Percentiles rank a stretch among this genome's conserved stretches.
phyloP scores from a whole-genome alignment of 2,113 vertebrate species.

The Colossoma macropomum region DNA sequence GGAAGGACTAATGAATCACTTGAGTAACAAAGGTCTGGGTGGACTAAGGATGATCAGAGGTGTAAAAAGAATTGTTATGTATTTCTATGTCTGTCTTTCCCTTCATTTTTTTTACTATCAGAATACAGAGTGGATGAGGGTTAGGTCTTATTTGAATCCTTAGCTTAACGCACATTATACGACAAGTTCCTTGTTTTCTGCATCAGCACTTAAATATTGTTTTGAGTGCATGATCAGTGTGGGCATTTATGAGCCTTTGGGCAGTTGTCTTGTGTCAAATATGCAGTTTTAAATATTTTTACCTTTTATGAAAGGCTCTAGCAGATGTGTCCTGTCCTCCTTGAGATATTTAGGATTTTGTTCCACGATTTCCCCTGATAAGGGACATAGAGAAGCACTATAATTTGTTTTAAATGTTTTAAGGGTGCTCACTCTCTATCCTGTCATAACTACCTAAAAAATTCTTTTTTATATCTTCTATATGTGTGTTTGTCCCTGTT shows the following conservation, averaged over 20 bases:
- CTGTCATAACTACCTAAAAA: background rate
- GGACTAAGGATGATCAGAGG: background rate
- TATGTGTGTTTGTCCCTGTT: background rate
- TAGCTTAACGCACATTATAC: background rate
- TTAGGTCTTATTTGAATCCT: background rate
- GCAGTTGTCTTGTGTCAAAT: background rate
- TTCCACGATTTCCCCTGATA: background rate
- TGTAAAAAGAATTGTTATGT: background rate
- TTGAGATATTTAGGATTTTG: background rate
- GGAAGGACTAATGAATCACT: background rate
- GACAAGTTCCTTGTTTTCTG: background rate
- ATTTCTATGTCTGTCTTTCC: background rate
- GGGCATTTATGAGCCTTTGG: background rate
- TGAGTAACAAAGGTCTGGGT: background rate
- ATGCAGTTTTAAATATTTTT: background rate
- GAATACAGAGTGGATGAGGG: background rate
- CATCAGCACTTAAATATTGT: background rate
- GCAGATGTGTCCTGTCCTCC: background rate
- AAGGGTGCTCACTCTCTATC: background rate
- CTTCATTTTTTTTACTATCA: constrained; percentile 9
- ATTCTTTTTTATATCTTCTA: background rate
- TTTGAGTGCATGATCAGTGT: background rate
- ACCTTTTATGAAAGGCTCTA: background rate
- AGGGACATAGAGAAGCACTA: background rate
- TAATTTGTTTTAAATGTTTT: background rate